Base-by-base conservation (phyloP, 2,797 vertebrate species). In the Chelon auratus region DNA sequence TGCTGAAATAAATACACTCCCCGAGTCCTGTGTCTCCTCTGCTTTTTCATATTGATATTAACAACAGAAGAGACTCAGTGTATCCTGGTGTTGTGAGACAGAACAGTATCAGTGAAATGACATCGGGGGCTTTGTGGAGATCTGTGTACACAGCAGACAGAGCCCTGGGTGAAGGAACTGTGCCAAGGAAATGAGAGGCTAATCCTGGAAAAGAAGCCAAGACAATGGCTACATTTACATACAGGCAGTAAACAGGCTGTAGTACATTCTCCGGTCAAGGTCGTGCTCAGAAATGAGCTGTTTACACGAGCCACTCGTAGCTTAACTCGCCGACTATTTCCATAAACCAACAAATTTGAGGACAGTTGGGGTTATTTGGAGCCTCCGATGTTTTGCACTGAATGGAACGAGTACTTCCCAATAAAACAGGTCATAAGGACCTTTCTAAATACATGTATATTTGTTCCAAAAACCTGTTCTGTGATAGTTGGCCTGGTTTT, bases 141-240 rank as follows among this genome's bases (percentile, higher is more conserved):
- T 88, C 72, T 84, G 80, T 87, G 83, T 89, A 89, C 78, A 82
- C 80, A 89, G 87, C 88, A 88, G 78, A 85, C 72, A 58, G 57
- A 70, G 86, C 84, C 74, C 86, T 72, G 81, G 75, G 84, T 89
- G 81, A 78, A 78, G 71, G 64, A 88, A 80, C 78, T 50, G 81
- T 83, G 87, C 84, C 82, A 89, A 84, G 80, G 86, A 91, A 92
- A 89, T 78, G 64, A 90, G 72, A 52, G 72, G 84, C 90, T 93
- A 92, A 90, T 90, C 93, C 91, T 74, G 82, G 83, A 91, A 88
- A 89, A 91, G 83, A 84, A 87, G 86, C 81, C 75, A 11, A 84
- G 81, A 91, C 85, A 87, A 87, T 82, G 68, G 69, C 62, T 12
- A 18, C 72, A 86, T 88, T 88, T 78, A 58, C 85, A 91, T 81